A percentile compares a stretch with the other conserved stretches of the same genome.
Conservation (phyloP, 2,797 vertebrate genomes). For the Scarus forsteni region DNA sequence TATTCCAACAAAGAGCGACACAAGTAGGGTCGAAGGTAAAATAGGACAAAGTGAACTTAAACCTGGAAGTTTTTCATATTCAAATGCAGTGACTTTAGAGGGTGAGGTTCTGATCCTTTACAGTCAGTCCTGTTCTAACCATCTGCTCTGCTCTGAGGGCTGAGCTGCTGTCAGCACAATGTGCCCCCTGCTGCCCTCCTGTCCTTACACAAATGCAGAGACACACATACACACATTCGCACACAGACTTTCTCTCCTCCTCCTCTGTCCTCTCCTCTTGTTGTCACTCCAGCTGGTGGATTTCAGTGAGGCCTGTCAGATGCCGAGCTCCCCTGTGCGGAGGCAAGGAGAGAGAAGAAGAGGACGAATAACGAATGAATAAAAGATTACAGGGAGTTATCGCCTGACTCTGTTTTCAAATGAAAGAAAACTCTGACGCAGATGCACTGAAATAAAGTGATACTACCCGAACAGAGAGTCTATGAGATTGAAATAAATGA, state of each 20-base stretch:
- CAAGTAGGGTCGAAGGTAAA: slow-evolving; percentile 11
- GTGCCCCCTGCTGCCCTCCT: slow-evolving; percentile 61
- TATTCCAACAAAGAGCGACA: not conserved
- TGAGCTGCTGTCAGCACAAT: slow-evolving; percentile 68
- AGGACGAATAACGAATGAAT: slow-evolving; percentile 66
- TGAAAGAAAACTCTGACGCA: slow-evolving; percentile 34
- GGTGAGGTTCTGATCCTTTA: slow-evolving; percentile 54
- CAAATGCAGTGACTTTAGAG: slow-evolving; percentile 44
- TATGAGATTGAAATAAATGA: not conserved
- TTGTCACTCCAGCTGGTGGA: slow-evolving; percentile 79
- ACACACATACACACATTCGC: slow-evolving; percentile 6
- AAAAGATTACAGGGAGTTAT: slow-evolving; percentile 77
- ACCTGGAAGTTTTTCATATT: slow-evolving; percentile 35
- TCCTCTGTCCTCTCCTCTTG: slow-evolving; percentile 38
- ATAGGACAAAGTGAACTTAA: slow-evolving; percentile 30
- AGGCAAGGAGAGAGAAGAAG: slow-evolving; percentile 66
- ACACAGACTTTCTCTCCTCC: slow-evolving; percentile 29
- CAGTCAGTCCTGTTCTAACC: slow-evolving; percentile 60
- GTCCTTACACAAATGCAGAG: slow-evolving; percentile 17
- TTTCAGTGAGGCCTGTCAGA: slow-evolving; percentile 66
- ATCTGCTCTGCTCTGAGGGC: slow-evolving; percentile 73
- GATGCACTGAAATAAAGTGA: slow-evolving; percentile 54
- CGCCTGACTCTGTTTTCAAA: slow-evolving; percentile 49
- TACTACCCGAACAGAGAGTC: slow-evolving; percentile 11
- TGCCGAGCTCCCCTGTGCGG: slow-evolving; percentile 58